Percentiles rank a stretch among this genome's conserved stretches.
These are phyloP conservation scores for Spea hammondii DNA, from an alignment of 2,797 vertebrate genomes.

Conservation along the genomic window DNA sequence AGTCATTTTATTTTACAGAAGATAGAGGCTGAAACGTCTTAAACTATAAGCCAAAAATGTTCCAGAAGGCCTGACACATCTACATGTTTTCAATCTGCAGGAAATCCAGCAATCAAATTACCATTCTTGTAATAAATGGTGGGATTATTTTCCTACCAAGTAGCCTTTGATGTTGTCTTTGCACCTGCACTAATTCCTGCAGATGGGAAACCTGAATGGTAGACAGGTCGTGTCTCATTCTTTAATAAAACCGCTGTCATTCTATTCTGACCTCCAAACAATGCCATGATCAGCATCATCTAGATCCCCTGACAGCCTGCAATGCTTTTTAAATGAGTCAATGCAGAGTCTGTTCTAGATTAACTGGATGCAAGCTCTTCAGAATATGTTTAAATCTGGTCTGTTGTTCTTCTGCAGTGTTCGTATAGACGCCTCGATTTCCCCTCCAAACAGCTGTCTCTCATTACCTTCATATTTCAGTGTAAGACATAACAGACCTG, in stretches of 20 bases:
- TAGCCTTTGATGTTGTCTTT: slow-evolving; percentile 25
- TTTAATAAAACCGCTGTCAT: background rate
- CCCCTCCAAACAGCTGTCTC: slow-evolving; percentile 38
- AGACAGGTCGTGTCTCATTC: background rate
- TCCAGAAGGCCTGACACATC: slow-evolving; percentile 19
- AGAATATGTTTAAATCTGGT: background rate
- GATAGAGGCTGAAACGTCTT: slow-evolving; percentile 14
- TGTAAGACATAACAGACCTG: slow-evolving; percentile 31
- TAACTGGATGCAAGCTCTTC: background rate
- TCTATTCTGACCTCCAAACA: background rate
- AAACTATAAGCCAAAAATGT: slow-evolving; percentile 17
- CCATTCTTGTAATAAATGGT: slow-evolving; percentile 19
- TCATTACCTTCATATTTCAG: slow-evolving; percentile 24
- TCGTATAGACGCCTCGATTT: slow-evolving; percentile 22
- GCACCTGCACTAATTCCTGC: slow-evolving; percentile 30
- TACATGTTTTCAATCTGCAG: slow-evolving; percentile 10
- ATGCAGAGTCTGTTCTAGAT: background rate
- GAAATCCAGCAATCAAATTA: slow-evolving; percentile 39
- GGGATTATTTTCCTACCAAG: slow-evolving; percentile 26
- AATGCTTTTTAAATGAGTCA: background rate
- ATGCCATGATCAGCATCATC: background rate
- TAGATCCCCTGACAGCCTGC: background rate
- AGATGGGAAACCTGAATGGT: slow-evolving; percentile 8
- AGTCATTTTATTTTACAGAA: background rate
- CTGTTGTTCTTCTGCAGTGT: background rate